Conservation (phyloP, 2,888 invertebrate species). For the Schizaphis graminum region DNA sequence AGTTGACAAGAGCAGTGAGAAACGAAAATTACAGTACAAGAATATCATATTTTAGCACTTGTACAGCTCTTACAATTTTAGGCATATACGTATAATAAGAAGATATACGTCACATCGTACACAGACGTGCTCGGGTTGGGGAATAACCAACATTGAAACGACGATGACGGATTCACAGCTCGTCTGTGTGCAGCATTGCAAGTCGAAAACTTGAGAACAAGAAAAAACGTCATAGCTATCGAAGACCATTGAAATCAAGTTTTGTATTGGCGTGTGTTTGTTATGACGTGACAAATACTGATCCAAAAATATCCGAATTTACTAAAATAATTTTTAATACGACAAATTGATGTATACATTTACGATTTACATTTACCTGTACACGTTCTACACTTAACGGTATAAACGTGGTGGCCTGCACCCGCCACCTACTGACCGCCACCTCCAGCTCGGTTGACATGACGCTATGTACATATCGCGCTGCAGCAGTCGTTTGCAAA, state of each 20-base stretch:
- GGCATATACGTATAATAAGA: neutral
- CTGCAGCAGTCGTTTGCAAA: neutral
- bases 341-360: neutral
- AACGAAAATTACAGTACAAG: neutral
- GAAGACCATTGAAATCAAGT: neutral
- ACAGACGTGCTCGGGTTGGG: neutral
- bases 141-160: neutral
- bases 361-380: neutral
- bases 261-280: neutral
- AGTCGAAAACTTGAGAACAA: neutral
- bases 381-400: neutral
- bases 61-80: neutral
- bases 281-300: neutral
- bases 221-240: neutral
- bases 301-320: neutral
- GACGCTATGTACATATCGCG: neutral
- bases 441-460: neutral
- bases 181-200: neutral
- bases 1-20: neutral
- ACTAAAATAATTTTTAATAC: neutral
- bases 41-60: neutral
- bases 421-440: neutral
- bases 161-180: neutral
- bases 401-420: neutral
- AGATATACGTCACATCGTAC: neutral